Evolutionary conservation across 53 echinoderm and acorn worm species (phyloP), one percentile per base, ranked within the genome.

Genomic region (Mesocentrotus franciscanus): DNA sequence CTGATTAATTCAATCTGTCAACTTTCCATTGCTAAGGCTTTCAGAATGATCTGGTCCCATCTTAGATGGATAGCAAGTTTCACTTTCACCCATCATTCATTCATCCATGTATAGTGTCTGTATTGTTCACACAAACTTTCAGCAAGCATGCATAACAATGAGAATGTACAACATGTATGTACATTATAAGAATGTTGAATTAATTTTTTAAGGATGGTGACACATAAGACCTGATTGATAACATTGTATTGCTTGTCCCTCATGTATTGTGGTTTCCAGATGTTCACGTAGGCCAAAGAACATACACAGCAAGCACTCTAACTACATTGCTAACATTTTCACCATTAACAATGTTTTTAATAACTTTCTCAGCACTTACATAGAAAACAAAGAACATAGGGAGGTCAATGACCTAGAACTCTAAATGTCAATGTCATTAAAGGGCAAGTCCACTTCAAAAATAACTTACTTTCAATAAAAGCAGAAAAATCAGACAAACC

Each of bases 151-250:
- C 78, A 78, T n/a, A 68, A 68, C 24, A 68, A 68, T 4, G 33
- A 76, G 33, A 76, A 76, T 33, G 30, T 6, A 8, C 42, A 33
- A 81, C 8, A 81, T 87, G 56, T 7, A n/a, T 29, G 56, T 58
- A 10, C 58, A 87, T 87, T 81, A 39, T 27, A 8, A 8, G 42
- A 56, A 57, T 87, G 56, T 58, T 58, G 87, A n/a, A 87, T 87
- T 87, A 57, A 87, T 87, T 27, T 58, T 26, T 26, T 57, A 87
- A n/a, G 58, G 87, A 87, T 57, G 87, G 87, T 87, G 87, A 87
- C 58, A 87, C 87, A 87, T 58, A 87, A n/a, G 58, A 58, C 87
- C 10, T 58, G 27, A 58, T 87, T 87, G 56, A 87, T 57, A 58
- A 26, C 58, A 87, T 87, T 36, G 36, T 81, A 42, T 39, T 39